Conservation (phyloP, 2,888 invertebrate species). For the Bombyx huttoni region DNA sequence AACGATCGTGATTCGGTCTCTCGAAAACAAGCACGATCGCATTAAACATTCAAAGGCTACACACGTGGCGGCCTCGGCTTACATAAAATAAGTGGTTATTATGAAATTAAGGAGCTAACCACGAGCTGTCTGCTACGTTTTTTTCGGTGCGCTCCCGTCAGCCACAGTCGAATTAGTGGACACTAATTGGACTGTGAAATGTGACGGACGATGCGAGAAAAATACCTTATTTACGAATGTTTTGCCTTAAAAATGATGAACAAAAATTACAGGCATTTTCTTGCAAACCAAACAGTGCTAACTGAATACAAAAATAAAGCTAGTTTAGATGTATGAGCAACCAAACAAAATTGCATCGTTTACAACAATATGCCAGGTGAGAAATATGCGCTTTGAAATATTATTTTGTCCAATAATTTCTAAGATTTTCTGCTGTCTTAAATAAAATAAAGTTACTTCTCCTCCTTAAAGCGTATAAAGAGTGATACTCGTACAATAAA, state of each 20-base stretch:
- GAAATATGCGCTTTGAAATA: no score
- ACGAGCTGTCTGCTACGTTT: conserved; percentile 45
- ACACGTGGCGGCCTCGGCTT: conserved; percentile 44
- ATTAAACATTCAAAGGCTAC: conserved; percentile 60
- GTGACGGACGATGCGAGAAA: conserved; percentile 59
- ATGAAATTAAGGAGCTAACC: conserved; percentile 64
- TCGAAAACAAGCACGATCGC: conserved; percentile 22
- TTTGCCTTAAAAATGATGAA: conserved; percentile 23
- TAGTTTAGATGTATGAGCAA: not conserved
- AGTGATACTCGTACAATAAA: no score
- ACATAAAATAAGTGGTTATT: conserved; percentile 70
- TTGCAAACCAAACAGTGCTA: not conserved
- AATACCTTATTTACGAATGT: conserved; percentile 29
- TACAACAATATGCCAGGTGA: no score
- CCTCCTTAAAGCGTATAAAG: no score
- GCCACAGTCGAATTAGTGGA: conserved; percentile 63
- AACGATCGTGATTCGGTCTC: not conserved
- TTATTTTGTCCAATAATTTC: no score
- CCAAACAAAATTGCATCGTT: no score
- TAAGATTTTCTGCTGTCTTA: no score
- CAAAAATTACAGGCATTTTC: conserved; percentile 13
- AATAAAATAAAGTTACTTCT: no score
- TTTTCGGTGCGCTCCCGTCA: conserved; percentile 52
- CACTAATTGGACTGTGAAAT: conserved; percentile 69
- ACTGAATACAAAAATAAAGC: not conserved